phyloP scores from a whole-genome alignment of 2,888 invertebrate genomes.

The Sphaerophoria taeniata region DNA sequence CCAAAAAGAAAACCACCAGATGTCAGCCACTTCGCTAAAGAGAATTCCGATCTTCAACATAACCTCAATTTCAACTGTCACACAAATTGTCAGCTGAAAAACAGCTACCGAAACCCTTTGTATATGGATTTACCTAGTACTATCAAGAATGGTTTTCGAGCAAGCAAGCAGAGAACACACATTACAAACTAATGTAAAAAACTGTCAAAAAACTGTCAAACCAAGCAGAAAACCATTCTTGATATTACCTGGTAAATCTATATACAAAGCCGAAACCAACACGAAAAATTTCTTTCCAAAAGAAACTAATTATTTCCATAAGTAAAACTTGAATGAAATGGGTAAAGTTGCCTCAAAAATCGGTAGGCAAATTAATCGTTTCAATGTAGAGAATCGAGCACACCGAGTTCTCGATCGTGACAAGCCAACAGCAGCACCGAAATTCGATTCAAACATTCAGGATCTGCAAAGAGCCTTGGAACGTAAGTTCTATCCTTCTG shows the following conservation, averaged over 20 bases:
- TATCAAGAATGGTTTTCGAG: too few species aligned
- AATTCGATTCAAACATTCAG: constrained; percentile 85
- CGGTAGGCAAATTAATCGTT: constrained; percentile 86
- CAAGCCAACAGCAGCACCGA: constrained; percentile 88
- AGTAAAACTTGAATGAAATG: constrained; percentile 82
- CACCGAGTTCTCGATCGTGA: constrained; percentile 88
- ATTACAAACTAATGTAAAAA: too few species aligned
- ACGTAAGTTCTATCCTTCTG: constrained; percentile 77
- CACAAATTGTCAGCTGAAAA: constrained; percentile 37
- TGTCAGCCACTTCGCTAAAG: not conserved
- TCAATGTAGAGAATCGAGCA: constrained; percentile 90
- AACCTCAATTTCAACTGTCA: constrained; percentile 51
- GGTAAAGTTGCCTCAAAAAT: constrained; percentile 86
- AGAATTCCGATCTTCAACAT: constrained; percentile 14
- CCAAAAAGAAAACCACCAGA: constrained; percentile 25
- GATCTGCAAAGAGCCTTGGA: constrained; percentile 87
- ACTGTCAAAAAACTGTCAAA: too few species aligned
- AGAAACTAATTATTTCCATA: constrained; percentile 16
- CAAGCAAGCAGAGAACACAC: too few species aligned
- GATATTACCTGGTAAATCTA: too few species aligned
- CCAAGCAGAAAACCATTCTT: too few species aligned
- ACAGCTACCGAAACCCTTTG: too few species aligned
- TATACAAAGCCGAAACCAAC: not conserved
- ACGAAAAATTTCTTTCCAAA: constrained; percentile 13
- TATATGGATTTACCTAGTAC: too few species aligned